Base-by-base conservation (phyloP, 2,113 vertebrate genomes). In the Oreochromis spilurus region DNA sequence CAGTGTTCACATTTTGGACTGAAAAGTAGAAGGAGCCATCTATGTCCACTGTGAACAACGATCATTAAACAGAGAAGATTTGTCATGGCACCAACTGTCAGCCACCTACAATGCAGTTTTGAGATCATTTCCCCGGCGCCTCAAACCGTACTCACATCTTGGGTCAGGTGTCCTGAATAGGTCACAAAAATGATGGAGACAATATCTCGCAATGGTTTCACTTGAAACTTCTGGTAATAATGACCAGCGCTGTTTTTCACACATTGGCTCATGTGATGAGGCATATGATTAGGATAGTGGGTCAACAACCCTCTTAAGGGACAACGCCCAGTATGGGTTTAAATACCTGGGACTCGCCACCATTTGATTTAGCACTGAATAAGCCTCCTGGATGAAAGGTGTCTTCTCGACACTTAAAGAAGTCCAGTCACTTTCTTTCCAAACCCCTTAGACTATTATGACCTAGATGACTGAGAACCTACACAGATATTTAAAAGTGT, bases 271-370 rank as follows among this genome's bases (percentile, higher is more conserved):
- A 1, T 65, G 17, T 38, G 34, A 38, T 65, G 31, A 65, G 34
- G 60, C 60, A 62, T n/a, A 62, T 36, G 58, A 7, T 62, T 62
- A 62, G 31, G 31, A 36, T 36, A 36, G 58, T 12, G 58, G 17
- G 31, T 62, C 58, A 62, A 62, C 0, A 0, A 65, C 2, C 1
- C 9, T 62, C 17, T 36, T 62, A 62, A 65, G 60, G 10, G 1
- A 65, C 31, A 12, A 12, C 60, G 12, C 6, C 31, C 60, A 36
- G 31, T 65, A 65, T 36, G 31, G 34, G 34, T 38, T 65, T 65
- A 65, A 38, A 65, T 38, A 65, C 17, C 60, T 38, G 34, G 19
- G 0, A 65, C 19, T 65, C 34, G 8, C 6, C 60, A 38, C 34
- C 2, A 65, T 65, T 65, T 65, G 60, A 65, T 0, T 65, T 38